Base-by-base conservation (phyloP, 2,888 invertebrate genomes). In the Latrodectus hesperus region DNA sequence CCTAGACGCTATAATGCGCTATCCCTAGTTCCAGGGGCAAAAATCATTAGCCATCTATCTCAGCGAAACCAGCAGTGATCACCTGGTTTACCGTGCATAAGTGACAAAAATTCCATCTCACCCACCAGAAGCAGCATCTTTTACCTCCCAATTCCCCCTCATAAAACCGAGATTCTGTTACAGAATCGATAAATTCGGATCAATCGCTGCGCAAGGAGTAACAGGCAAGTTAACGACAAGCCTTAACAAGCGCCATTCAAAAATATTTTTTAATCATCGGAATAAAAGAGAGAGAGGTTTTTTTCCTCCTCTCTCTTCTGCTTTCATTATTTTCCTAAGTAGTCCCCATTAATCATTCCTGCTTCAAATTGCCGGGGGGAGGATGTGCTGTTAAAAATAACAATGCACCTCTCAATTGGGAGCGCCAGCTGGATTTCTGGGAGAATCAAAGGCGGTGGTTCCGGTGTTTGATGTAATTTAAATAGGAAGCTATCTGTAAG, bases 151-250 rank as follows among this genome's bases (percentile, higher is more conserved):
- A 12, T 12, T 60, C 60, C n/a, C 12, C 14, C 12, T 60, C 60
- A 60, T 60, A 60, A n/a, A 60, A n/a, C 14, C 3, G 60, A n/a
- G 12, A 60, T 60, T 60, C 60, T 12, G 60, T 60, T 60, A 60
- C 60, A 10, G n/a, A 60, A 60, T 60, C 60, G 60, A 60, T 60
- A 60, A 60, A 16, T 60, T 60, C n/a, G 60, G 60, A 60, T 60
- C 60, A 60, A 60, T 60, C 10, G 60, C 60, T 60, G 60, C 60
- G 60, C 60, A n/a, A 60, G n/a, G 60, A 60, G n/a, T 60, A 60
- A 60, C 60, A 12, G n/a, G 60, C 14, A n/a, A 60, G 60, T 11
- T 6, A 60, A 60, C 60, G 60, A 60, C 60, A 60, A 60, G 16
- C 6, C 60, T 16, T 16, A 60, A 60, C 60, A 60, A 60, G 60